These are phyloP conservation scores for Panagrolaimus sp. DNA, from an alignment of 1,140 invertebrate species.

Conservation along the genomic window DNA sequence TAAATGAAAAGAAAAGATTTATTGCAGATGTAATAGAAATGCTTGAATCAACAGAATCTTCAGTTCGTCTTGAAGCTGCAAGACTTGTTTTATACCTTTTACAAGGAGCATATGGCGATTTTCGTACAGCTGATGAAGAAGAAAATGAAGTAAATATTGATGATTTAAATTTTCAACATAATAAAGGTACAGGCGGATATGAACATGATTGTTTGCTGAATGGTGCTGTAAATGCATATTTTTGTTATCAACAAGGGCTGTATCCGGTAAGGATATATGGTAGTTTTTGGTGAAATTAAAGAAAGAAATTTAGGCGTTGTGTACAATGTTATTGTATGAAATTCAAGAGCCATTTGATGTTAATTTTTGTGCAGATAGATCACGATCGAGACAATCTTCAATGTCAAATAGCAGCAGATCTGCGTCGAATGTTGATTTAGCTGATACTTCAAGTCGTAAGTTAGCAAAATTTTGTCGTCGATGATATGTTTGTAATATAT, in stretches of 20 bases:
- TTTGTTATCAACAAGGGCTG: not conserved
- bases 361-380: slow-evolving; percentile 4
- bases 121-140: slow-evolving; percentile 33
- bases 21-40: slow-evolving; percentile 10
- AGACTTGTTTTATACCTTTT: slow-evolving; percentile 39
- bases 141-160: slow-evolving; percentile 4
- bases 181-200: slow-evolving; percentile 6
- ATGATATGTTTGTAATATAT: too few species aligned
- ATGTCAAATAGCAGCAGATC: slow-evolving; percentile 35
- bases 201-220: not conserved
- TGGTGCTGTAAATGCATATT: slow-evolving; percentile 10
- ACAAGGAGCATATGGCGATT: slow-evolving; percentile 52
- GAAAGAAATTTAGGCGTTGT: slow-evolving; percentile 30
- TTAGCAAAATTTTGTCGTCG: too few species aligned
- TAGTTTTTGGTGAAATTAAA: not conserved
- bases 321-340: slow-evolving; percentile 40
- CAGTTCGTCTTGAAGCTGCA: slow-evolving; percentile 40
- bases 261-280: not conserved
- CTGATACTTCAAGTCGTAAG: slow-evolving; percentile 12
- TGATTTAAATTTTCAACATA: slow-evolving; percentile 17
- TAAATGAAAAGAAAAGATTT: slow-evolving; percentile 5
- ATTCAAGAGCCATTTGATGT: slow-evolving; percentile 38
- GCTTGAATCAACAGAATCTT: slow-evolving; percentile 41
- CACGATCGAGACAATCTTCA: slow-evolving; percentile 23
- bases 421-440: slow-evolving; percentile 44